A percentile compares a stretch with the other conserved stretches of the same genome.
Conservation (phyloP, 1,140 invertebrate species). For the Ctenoplectra terminalis region DNA sequence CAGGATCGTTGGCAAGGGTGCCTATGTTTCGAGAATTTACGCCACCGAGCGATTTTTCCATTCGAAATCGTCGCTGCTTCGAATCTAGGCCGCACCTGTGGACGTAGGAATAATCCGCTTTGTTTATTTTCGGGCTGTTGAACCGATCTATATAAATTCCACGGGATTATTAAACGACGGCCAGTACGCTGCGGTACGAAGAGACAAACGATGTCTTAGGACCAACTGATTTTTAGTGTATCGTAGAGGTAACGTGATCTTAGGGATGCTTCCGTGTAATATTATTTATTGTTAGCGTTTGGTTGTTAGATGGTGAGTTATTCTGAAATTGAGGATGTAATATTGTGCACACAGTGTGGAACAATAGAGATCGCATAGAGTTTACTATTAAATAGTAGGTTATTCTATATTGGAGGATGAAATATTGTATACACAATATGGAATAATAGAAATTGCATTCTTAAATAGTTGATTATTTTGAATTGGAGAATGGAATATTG, state of each 20-base stretch:
- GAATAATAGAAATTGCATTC: too few species aligned
- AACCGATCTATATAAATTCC: background rate
- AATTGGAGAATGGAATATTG: too few species aligned
- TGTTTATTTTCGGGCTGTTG: constrained; percentile 5
- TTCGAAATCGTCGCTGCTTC: background rate
- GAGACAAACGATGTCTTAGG: background rate
- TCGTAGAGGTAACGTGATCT: background rate
- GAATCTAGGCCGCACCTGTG: background rate
- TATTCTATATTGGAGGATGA: too few species aligned
- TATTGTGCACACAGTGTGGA: too few species aligned
- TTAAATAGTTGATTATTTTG: too few species aligned
- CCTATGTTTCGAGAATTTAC: background rate
- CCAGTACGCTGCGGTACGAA: background rate
- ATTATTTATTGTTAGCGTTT: too few species aligned
- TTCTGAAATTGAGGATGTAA: too few species aligned
- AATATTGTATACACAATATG: too few species aligned
- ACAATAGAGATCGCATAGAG: too few species aligned
- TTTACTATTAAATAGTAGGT: too few species aligned
- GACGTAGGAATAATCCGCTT: background rate
- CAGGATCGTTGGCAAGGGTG: background rate
- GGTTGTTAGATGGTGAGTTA: too few species aligned
- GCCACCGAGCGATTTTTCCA: background rate
- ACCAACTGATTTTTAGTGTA: background rate
- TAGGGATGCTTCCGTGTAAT: too few species aligned
- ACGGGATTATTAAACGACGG: background rate